Percentiles rank a stretch among this genome's conserved stretches.
Evolutionary conservation across 2,888 invertebrate genomes (phyloP).

Genomic region (Hypena proboscidalis): DNA sequence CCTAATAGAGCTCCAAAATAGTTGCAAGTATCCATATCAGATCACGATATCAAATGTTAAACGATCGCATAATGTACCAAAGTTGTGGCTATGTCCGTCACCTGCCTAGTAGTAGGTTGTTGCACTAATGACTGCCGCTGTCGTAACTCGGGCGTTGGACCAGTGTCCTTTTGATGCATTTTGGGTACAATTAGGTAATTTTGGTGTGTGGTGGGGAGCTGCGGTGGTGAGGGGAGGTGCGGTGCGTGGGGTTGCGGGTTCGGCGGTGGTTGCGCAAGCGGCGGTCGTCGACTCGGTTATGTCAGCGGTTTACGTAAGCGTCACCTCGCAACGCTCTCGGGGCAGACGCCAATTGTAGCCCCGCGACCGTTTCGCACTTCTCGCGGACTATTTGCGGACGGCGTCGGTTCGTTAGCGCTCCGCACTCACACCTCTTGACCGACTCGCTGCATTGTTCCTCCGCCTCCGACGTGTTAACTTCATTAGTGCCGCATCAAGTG

Average conservation of each 20-base stretch:
- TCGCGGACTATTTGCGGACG: slow-evolving; percentile 75
- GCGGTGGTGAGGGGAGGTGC: slow-evolving; percentile 60
- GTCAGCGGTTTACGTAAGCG: slow-evolving; percentile 83
- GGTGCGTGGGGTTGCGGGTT: slow-evolving; percentile 81
- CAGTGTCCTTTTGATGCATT: slow-evolving; percentile 80
- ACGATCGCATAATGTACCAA: slow-evolving; percentile 51
- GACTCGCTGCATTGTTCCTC: slow-evolving; percentile 54
- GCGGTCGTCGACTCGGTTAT: slow-evolving; percentile 85
- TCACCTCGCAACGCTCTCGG: slow-evolving; percentile 80
- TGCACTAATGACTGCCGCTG: slow-evolving; percentile 73
- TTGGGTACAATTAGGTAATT: slow-evolving; percentile 82
- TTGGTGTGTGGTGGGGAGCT: slow-evolving; percentile 60
- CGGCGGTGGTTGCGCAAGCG: slow-evolving; percentile 78
- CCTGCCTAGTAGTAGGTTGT: slow-evolving; percentile 71
- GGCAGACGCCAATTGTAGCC: slow-evolving; percentile 72
- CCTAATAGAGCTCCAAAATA: slow-evolving; percentile 28
- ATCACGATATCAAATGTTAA: slow-evolving; percentile 63
- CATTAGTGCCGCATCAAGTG: slow-evolving; percentile 36
- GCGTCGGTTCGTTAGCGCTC: slow-evolving; percentile 68
- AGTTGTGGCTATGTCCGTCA: slow-evolving; percentile 58
- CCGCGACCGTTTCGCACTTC: slow-evolving; percentile 79
- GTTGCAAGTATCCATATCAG: slow-evolving; percentile 38
- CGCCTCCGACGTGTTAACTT: slow-evolving; percentile 50
- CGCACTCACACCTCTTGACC: slow-evolving; percentile 52
- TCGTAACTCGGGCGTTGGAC: slow-evolving; percentile 73